These are phyloP conservation scores for Phyto melanocephala DNA, from an alignment of 2,888 invertebrate genomes.

Conservation along the genomic window DNA sequence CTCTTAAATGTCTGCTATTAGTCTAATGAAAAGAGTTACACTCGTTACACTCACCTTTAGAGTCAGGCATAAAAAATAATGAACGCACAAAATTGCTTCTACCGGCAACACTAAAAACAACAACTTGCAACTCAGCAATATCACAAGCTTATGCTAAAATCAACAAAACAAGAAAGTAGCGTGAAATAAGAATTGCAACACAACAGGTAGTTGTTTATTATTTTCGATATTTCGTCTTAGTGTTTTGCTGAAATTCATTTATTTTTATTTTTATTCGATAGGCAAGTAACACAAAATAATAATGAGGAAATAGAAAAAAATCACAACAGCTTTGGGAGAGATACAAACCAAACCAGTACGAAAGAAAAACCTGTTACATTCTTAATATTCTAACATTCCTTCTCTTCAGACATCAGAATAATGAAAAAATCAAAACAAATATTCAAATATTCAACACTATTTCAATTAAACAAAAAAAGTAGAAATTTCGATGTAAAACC, in stretches of 20 bases:
- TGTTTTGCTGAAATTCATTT: background rate
- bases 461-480: background rate
- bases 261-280: background rate
- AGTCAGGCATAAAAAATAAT: background rate
- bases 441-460: slow-evolving; percentile 3
- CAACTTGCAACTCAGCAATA: slow-evolving; percentile 9
- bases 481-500: too few relatives aligned
- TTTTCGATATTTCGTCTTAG: background rate
- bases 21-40: slow-evolving; percentile 34
- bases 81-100: slow-evolving; percentile 37
- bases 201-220: slow-evolving; percentile 36
- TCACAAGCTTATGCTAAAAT: slow-evolving; percentile 16
- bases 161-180: slow-evolving; percentile 27
- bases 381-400: slow-evolving; percentile 17
- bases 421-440: slow-evolving; percentile 5
- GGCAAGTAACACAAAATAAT: slow-evolving; percentile 38
- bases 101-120: background rate
- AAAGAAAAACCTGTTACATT: slow-evolving; percentile 42
- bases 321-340: background rate
- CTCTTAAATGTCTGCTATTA: background rate
- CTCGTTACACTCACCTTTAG: background rate
- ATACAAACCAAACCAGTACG: background rate
- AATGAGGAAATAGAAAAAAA: background rate
- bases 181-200: slow-evolving; percentile 12
- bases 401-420: background rate